Evolutionary conservation across 2,888 invertebrate genomes (phyloP).

Genomic region (Pollenia labialis): DNA sequence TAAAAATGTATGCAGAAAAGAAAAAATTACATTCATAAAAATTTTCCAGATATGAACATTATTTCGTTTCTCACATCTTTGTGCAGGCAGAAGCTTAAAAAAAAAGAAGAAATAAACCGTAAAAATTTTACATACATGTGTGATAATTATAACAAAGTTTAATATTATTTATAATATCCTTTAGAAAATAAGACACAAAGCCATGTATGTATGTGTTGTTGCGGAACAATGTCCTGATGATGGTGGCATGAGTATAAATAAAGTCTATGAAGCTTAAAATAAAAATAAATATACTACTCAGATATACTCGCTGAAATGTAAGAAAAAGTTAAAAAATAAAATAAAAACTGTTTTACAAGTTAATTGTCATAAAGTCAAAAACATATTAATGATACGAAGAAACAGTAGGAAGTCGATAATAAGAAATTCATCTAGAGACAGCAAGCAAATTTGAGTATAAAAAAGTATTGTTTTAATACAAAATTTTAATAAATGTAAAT

Average conservation of each 20-base stretch:
- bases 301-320: constrained; percentile 79
- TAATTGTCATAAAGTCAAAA: constrained; percentile 76
- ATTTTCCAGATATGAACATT: constrained; percentile 62
- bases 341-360: constrained; percentile 68
- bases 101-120: constrained; percentile 7
- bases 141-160: constrained; percentile 71
- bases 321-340: constrained; percentile 75
- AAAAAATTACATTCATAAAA: constrained; percentile 64
- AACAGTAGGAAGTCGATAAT: constrained; percentile 31
- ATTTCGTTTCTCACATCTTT: constrained; percentile 13
- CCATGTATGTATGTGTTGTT: constrained; percentile 21
- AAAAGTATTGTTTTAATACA: neutral
- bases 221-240: constrained; percentile 12
- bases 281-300: constrained; percentile 39
- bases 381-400: constrained; percentile 34
- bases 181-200: constrained; percentile 66
- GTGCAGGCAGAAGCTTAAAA: neutral
- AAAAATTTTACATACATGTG: constrained; percentile 64
- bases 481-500: no score
- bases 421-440: neutral
- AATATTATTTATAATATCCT: constrained; percentile 73
- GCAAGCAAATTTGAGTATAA: neutral
- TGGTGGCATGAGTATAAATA: constrained; percentile 41
- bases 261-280: constrained; percentile 67
- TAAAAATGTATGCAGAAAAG: constrained; percentile 59